These are phyloP conservation scores for Scaptodrosophila lebanonensis DNA, from an alignment of 1,140 invertebrate species.

Conservation along the genomic window DNA sequence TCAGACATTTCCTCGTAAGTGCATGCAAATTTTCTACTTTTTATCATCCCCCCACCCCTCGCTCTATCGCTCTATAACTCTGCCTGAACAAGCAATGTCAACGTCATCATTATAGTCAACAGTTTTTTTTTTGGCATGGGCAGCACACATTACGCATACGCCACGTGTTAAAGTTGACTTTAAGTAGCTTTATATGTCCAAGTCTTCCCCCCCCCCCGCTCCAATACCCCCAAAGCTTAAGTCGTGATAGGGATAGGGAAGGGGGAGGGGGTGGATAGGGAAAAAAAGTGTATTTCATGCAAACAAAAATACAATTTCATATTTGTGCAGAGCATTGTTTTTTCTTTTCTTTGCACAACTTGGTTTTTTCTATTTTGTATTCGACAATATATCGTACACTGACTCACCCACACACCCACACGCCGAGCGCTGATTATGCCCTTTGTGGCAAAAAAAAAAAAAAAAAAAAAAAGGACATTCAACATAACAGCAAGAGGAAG, in stretches of 20 bases:
- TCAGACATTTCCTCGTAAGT: too few relatives aligned
- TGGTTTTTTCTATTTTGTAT: too few relatives aligned
- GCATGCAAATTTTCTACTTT: constrained; percentile 6
- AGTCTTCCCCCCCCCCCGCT: constrained; percentile 11
- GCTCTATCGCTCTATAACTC: too few relatives aligned
- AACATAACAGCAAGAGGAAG: constrained; percentile 62
- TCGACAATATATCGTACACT: too few relatives aligned
- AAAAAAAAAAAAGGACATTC: constrained; percentile 5
- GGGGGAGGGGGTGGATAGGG: too few relatives aligned
- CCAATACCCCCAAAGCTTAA: constrained; percentile 4
- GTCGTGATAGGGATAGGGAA: too few relatives aligned
- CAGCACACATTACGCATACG: constrained; percentile 34
- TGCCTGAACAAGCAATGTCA: too few relatives aligned
- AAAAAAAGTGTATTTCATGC: background rate
- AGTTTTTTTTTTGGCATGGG: too few relatives aligned
- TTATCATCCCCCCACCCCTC: too few relatives aligned
- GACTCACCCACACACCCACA: too few relatives aligned
- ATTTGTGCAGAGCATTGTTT: constrained; percentile 3
- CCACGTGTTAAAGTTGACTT: constrained; percentile 28
- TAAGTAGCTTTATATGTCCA: constrained; percentile 52
- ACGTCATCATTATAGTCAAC: too few relatives aligned
- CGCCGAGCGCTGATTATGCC: too few relatives aligned
- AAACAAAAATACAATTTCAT: constrained; percentile 3
- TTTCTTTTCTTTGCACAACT: background rate
- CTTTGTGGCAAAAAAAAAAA: background rate